Percentiles rank a stretch among this genome's conserved stretches.
These are phyloP conservation scores for Struthio camelus DNA, from an alignment of 2,113 vertebrate species.

Conservation along the genomic window DNA sequence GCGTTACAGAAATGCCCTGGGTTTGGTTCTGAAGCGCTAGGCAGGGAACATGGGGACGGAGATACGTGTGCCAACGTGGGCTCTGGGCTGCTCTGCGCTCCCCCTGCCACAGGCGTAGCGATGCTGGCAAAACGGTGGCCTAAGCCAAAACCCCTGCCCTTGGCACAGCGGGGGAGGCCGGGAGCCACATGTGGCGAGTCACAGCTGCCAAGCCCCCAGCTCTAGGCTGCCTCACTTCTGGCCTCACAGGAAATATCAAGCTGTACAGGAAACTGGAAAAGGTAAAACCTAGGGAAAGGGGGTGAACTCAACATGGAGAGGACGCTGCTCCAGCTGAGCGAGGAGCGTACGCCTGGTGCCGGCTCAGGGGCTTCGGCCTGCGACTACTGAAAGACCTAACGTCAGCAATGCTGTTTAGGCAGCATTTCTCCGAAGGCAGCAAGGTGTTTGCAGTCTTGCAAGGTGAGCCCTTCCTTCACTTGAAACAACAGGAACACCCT, in stretches of 20 bases:
- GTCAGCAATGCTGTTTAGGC: not conserved
- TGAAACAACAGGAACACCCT: not conserved
- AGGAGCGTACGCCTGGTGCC: fast-evolving
- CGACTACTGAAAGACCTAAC: not conserved
- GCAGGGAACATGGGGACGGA: too few species aligned
- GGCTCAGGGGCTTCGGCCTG: not conserved
- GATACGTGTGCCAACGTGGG: fast-evolving
- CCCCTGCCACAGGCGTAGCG: not conserved
- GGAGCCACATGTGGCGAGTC: fast-evolving
- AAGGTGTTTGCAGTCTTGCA: not conserved
- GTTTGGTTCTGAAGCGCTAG: not conserved
- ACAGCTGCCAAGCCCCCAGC: not conserved
- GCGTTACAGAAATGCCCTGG: not conserved
- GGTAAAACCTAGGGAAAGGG: not conserved
- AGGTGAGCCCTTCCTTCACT: not conserved
- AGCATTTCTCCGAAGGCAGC: not conserved
- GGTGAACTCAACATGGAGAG: not conserved
- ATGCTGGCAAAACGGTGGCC: not conserved
- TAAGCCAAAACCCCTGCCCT: not conserved
- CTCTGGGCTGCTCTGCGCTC: not conserved
- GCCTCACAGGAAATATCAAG: not conserved
- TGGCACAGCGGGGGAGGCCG: too few species aligned
- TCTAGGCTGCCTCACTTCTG: not conserved
- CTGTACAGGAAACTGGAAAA: not conserved
- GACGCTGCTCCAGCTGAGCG: not conserved